Evolutionary conservation across 1,140 invertebrate species (phyloP).

Genomic region (silkworm (Bombyx mori)): DNA sequence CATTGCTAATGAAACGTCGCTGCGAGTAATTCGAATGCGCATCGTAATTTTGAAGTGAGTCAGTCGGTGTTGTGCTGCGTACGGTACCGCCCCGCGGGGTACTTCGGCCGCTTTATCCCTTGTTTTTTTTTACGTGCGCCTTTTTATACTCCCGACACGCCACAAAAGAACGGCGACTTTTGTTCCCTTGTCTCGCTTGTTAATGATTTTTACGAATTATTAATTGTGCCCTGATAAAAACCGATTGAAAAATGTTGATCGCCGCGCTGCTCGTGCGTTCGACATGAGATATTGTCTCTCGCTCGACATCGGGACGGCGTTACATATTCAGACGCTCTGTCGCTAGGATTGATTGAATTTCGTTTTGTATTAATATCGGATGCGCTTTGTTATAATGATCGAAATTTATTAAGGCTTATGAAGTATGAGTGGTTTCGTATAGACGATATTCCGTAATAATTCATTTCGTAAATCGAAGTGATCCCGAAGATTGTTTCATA

Average conservation of each 20-base stretch:
- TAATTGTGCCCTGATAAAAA: conserved; percentile 58
- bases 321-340: conserved; percentile 1
- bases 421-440: too few species aligned
- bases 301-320: conserved; percentile 8
- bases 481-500: too few species aligned
- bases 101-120: conserved; percentile 18
- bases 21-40: too few species aligned
- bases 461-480: too few species aligned
- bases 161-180: conserved; percentile 61
- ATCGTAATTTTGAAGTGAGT: too few species aligned
- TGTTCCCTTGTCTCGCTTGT: conserved; percentile 58
- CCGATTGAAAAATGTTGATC: conserved; percentile 60
- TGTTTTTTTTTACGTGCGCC: conserved; percentile 33
- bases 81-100: conserved; percentile 40
- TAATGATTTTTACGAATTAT: conserved; percentile 69
- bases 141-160: conserved; percentile 41
- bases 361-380: not conserved
- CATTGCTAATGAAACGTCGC: too few species aligned
- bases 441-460: too few species aligned
- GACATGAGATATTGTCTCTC: conserved; percentile 1
- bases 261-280: conserved; percentile 38
- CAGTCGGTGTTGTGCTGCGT: conserved; percentile 12
- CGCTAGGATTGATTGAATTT: conserved; percentile 14
- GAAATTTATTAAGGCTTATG: too few species aligned
- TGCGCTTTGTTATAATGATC: too few species aligned